phyloP scores from a whole-genome alignment of 2,888 invertebrate genomes.

The Rhopalosiphum nymphaeae region DNA sequence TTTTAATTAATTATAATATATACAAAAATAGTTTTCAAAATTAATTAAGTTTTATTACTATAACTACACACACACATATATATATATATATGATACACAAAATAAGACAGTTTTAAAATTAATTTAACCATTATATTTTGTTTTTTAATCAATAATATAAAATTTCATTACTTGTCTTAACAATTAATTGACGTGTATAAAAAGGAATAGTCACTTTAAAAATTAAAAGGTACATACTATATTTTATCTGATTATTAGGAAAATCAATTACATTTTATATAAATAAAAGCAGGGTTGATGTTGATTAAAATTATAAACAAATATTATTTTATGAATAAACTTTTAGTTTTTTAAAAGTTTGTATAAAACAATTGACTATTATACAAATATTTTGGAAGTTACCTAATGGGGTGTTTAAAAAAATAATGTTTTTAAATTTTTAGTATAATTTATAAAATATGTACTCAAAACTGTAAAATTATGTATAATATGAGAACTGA shows the following conservation, averaged over 20 bases:
- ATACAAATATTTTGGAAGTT: background rate
- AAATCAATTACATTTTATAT: background rate
- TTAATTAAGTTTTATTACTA: background rate
- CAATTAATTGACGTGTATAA: background rate
- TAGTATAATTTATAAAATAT: background rate
- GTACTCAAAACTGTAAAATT: background rate
- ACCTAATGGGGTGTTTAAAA: background rate
- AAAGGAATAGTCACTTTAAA: background rate
- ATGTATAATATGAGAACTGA: background rate
- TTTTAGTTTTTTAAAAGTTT: background rate
- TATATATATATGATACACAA: background rate
- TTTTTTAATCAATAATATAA: background rate
- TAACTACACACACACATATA: background rate
- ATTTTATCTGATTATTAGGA: background rate
- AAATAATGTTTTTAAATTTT: background rate
- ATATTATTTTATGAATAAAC: background rate
- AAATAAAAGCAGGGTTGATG: background rate
- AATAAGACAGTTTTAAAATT: background rate
- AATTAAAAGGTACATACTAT: background rate
- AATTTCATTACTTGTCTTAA: background rate
- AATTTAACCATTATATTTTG: background rate
- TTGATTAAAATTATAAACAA: background rate
- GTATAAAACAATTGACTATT: background rate
- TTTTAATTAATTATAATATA: background rate
- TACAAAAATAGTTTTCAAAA: background rate